phyloP scores from a whole-genome alignment of 2,113 vertebrate species.

The Pachypanchax playfairii region DNA sequence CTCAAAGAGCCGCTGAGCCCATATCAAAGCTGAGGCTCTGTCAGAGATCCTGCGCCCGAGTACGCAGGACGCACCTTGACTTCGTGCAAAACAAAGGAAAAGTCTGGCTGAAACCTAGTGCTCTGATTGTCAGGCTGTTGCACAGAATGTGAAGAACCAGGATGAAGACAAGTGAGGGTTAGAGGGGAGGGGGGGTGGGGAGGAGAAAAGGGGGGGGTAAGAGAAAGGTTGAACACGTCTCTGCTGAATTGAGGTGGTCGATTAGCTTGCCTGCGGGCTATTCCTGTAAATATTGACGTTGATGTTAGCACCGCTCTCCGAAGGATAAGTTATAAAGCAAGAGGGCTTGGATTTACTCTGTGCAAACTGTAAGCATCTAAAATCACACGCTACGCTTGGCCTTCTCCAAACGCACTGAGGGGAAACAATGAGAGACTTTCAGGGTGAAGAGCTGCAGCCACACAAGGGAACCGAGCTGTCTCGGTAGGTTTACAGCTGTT shows the following conservation, averaged over 20 bases:
- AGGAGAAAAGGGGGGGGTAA: conserved; percentile 15
- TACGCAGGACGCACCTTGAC: conserved; percentile 22
- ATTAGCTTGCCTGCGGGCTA: conserved; percentile 73
- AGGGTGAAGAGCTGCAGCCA: conserved; percentile 55
- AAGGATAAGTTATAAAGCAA: conserved; percentile 73
- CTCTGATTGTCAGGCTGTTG: conserved; percentile 43
- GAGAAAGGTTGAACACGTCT: conserved; percentile 64
- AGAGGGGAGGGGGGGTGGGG: neutral
- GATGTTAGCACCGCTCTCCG: conserved; percentile 77
- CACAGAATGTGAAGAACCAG: conserved; percentile 43
- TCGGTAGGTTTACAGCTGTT: conserved; percentile 51
- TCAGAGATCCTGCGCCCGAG: conserved; percentile 19
- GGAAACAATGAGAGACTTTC: conserved; percentile 53
- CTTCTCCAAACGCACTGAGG: conserved; percentile 29
- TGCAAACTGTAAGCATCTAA: conserved; percentile 57
- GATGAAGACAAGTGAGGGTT: conserved; percentile 50
- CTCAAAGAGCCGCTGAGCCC: conserved; percentile 57
- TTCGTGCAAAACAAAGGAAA: conserved; percentile 48
- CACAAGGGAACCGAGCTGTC: conserved; percentile 54
- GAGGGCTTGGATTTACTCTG: conserved; percentile 59
- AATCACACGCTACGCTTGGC: conserved; percentile 51
- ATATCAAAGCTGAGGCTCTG: conserved; percentile 50
- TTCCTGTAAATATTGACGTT: conserved; percentile 79
- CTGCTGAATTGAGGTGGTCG: conserved; percentile 70
- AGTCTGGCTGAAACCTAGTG: conserved; percentile 46